These are phyloP conservation scores for Drosophila orosa DNA, from an alignment of 1,140 invertebrate genomes.

Conservation along the genomic window DNA sequence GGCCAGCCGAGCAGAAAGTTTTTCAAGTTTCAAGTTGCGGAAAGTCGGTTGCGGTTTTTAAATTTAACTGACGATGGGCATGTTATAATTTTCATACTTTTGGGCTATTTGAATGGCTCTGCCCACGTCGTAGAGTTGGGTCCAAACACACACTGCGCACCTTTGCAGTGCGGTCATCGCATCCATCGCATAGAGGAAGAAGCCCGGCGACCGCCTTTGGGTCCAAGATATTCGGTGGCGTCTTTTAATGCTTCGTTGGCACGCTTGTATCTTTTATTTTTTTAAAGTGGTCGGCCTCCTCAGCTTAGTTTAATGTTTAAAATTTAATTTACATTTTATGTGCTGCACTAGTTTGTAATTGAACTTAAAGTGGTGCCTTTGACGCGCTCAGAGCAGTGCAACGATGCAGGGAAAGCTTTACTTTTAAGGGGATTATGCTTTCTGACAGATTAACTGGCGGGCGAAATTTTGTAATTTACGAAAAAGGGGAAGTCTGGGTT, in stretches of 20 bases:
- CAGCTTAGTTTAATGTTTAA: constrained; percentile 35
- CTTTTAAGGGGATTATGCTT: constrained; percentile 31
- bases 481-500: constrained; percentile 27
- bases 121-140: constrained; percentile 23
- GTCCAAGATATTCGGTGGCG: constrained; percentile 45
- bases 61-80: constrained; percentile 67
- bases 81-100: constrained; percentile 57
- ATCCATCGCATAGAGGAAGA: constrained; percentile 54
- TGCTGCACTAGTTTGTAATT: constrained; percentile 58
- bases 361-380: constrained; percentile 45
- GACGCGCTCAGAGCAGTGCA: constrained; percentile 3
- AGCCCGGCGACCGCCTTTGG: constrained; percentile 30
- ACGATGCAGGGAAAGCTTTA: constrained; percentile 38
- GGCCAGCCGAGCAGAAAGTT: constrained; percentile 68
- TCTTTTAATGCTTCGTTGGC: constrained; percentile 54
- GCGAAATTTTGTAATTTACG: constrained; percentile 24
- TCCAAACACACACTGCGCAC: constrained; percentile 12
- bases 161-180: constrained; percentile 12
- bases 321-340: constrained; percentile 69
- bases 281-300: constrained; percentile 34
- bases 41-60: constrained; percentile 74
- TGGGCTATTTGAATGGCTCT: constrained; percentile 58
- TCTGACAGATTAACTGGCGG: constrained; percentile 21
- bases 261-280: constrained; percentile 28
- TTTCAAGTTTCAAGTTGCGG: constrained; percentile 68